Conservation (phyloP, 2,888 invertebrate genomes). For the Mythimna pallens region DNA sequence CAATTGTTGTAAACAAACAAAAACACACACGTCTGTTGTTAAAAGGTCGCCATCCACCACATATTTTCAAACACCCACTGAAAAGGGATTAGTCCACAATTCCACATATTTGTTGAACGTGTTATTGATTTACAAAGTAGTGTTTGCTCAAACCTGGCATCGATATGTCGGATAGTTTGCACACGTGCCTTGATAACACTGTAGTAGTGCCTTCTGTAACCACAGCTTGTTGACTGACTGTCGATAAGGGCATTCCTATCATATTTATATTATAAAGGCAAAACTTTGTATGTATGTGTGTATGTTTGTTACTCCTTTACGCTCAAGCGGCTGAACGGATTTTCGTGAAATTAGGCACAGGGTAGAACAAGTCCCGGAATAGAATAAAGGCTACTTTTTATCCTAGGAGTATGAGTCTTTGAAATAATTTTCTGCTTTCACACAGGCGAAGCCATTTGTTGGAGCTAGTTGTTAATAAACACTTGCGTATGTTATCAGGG, state of each 20-base stretch:
- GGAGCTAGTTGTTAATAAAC: constrained; percentile 9
- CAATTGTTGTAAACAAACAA: constrained; percentile 5
- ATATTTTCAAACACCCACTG: constrained; percentile 20
- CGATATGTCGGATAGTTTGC: constrained; percentile 32
- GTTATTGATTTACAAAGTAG: constrained; percentile 26
- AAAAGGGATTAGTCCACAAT: constrained; percentile 15
- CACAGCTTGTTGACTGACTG: constrained; percentile 19
- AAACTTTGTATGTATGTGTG: too few species aligned
- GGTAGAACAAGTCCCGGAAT: too few species aligned
- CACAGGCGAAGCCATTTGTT: too few species aligned
- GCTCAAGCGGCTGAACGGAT: too few species aligned
- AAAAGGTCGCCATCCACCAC: neutral
- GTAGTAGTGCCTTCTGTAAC: constrained; percentile 24
- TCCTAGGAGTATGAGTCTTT: too few species aligned
- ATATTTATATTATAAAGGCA: too few species aligned
- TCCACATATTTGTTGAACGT: constrained; percentile 19
- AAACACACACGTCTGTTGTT: neutral
- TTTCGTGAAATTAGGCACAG: too few species aligned
- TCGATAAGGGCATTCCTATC: constrained; percentile 34
- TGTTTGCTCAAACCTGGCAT: constrained; percentile 42
- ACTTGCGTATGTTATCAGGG: constrained; percentile 33
- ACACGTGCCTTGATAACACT: constrained; percentile 56
- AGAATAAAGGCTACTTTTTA: too few species aligned
- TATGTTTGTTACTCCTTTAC: too few species aligned
- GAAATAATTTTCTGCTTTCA: too few species aligned